Conservation (phyloP, 2,797 vertebrate genomes). For the Spinus olivaceus region DNA sequence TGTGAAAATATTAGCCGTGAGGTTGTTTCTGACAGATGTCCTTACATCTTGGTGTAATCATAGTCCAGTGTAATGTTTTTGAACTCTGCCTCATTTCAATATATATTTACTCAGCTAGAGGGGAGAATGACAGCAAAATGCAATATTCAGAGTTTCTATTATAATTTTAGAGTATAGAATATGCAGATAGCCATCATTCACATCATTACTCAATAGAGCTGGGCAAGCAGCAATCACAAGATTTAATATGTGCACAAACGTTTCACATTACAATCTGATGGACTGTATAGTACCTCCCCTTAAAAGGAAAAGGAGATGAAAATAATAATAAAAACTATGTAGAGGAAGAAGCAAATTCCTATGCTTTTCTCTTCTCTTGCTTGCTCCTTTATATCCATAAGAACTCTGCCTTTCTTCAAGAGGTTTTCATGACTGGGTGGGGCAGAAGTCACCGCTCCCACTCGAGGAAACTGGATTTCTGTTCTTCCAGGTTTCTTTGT, state of each 20-base stretch:
- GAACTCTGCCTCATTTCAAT: slow-evolving; percentile 26
- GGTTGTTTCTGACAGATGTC: slow-evolving; percentile 12
- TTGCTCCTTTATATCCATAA: neutral
- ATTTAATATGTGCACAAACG: neutral
- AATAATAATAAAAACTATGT: neutral
- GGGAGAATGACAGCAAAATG: neutral
- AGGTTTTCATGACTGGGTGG: neutral
- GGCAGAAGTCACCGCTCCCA: neutral
- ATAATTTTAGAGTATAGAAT: neutral
- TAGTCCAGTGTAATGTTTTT: neutral
- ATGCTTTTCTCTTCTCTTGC: neutral
- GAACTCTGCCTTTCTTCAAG: neutral
- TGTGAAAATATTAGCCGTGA: slow-evolving; percentile 40
- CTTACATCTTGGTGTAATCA: slow-evolving; percentile 36
- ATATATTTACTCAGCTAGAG: neutral
- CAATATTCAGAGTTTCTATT: neutral
- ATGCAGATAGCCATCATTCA: neutral
- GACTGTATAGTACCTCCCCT: neutral
- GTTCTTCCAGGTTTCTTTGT: neutral
- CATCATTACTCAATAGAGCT: neutral
- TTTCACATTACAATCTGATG: slow-evolving; percentile 35
- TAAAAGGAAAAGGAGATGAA: neutral
- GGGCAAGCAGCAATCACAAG: slow-evolving; percentile 17
- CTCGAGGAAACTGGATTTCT: neutral
- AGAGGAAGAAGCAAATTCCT: neutral